These are phyloP conservation scores for Actinostola sp. DNA, from an alignment of 92 coral and sea anemone species.

Conservation along the genomic window DNA sequence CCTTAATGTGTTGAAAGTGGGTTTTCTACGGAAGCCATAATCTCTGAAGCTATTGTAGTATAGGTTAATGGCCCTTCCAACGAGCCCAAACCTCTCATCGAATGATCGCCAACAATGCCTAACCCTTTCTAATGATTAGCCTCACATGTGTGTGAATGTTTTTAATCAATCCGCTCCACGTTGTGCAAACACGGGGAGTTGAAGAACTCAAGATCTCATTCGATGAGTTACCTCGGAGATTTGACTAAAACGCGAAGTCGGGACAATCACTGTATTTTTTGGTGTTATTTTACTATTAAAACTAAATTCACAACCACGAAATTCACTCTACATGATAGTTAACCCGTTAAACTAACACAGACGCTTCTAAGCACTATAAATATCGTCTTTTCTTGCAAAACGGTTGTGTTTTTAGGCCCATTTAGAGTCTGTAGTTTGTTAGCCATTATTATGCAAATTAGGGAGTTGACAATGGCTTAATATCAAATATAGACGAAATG, in stretches of 20 bases:
- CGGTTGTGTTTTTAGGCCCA: not conserved
- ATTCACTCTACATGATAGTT: no score
- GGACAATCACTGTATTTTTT: not conserved
- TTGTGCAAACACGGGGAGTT: constrained; percentile 20
- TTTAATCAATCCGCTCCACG: constrained; percentile 13
- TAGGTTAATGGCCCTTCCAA: not conserved
- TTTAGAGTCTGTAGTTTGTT: not conserved
- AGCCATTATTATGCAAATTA: constrained; percentile 49
- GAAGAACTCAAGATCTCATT: not conserved
- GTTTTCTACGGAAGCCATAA: constrained; percentile 3
- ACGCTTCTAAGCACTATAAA: not conserved
- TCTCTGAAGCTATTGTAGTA: not conserved
- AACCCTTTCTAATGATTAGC: constrained; percentile 5
- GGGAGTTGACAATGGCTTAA: constrained; percentile 18
- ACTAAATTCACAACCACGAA: no score
- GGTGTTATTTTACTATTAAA: no score
- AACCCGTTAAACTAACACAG: not conserved
- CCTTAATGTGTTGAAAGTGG: no score
- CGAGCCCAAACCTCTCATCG: constrained; percentile 10
- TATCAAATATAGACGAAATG: constrained; percentile 47
- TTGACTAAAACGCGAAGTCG: not conserved
- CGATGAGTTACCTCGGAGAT: not conserved
- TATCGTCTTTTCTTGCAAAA: not conserved
- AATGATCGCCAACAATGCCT: not conserved
- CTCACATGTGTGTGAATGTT: constrained; percentile 26